These are phyloP conservation scores for Rhinolophus ferrumequinum DNA, from an alignment of 2,113 vertebrate species.

Conservation along the genomic window DNA sequence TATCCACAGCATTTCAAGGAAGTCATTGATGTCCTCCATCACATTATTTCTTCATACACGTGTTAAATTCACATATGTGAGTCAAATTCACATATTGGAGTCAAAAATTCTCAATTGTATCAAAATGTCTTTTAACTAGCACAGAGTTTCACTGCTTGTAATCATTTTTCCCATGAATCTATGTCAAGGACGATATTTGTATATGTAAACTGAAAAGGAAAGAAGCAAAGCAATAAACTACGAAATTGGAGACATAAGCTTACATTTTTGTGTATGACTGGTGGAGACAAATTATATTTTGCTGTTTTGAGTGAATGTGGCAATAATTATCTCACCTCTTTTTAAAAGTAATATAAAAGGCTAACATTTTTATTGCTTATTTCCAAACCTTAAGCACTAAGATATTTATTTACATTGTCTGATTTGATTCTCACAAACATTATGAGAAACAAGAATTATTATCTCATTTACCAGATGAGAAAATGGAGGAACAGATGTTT, in stretches of 20 bases:
- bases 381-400: neutral
- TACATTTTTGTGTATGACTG: neutral
- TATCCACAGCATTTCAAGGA: no score
- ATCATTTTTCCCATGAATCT: neutral
- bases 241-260: neutral
- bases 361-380: neutral
- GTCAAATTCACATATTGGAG: neutral
- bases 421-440: neutral
- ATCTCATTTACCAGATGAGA: neutral
- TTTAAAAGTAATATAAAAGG: neutral
- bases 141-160: neutral
- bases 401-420: neutral
- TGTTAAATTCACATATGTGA: neutral
- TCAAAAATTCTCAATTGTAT: neutral
- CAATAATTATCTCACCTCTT: neutral
- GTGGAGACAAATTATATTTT: neutral
- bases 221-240: neutral
- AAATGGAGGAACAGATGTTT: neutral
- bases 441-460: neutral
- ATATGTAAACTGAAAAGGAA: neutral
- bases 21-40: accelerated
- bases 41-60: neutral
- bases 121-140: neutral
- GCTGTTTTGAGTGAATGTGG: neutral
- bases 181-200: neutral